Evolutionary conservation across 2,888 invertebrate genomes (phyloP).

Genomic region (Anoplius nigerrimus): DNA sequence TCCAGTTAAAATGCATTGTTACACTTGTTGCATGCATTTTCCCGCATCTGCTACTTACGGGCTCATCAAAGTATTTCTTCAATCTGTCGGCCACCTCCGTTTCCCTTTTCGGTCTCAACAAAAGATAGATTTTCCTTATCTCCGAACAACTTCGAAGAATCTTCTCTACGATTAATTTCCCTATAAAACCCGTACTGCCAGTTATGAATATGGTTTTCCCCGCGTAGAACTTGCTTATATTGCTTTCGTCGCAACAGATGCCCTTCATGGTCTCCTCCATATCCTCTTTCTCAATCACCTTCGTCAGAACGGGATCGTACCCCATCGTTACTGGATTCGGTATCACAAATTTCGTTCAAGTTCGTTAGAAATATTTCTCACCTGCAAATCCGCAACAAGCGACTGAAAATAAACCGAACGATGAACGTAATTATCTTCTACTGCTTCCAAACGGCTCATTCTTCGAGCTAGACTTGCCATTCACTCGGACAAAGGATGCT

Average conservation of each 20-base stretch:
- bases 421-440: no score
- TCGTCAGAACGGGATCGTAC: no score
- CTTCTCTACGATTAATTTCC: conserved; percentile 60
- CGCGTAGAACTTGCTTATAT: conserved; percentile 54
- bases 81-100: conserved; percentile 34
- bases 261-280: no score
- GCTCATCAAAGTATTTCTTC: conserved; percentile 43
- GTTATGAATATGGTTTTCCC: conserved; percentile 59
- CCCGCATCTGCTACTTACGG: conserved; percentile 42
- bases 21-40: not conserved
- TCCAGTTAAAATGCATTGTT: not conserved
- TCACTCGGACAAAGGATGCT: no score
- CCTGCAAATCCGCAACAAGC: no score
- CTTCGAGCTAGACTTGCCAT: no score
- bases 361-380: no score
- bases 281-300: no score
- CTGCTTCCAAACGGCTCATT: conserved; percentile 58
- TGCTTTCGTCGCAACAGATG: conserved; percentile 34
- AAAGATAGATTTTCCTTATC: conserved; percentile 53
- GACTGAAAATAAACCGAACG: no score
- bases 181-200: conserved; percentile 59
- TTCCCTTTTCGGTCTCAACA: conserved; percentile 41
- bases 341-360: no score
- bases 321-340: no score
- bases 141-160: conserved; percentile 53